phyloP scores from a whole-genome alignment of 1,140 invertebrate species.

The Trachelipus rathkii region DNA sequence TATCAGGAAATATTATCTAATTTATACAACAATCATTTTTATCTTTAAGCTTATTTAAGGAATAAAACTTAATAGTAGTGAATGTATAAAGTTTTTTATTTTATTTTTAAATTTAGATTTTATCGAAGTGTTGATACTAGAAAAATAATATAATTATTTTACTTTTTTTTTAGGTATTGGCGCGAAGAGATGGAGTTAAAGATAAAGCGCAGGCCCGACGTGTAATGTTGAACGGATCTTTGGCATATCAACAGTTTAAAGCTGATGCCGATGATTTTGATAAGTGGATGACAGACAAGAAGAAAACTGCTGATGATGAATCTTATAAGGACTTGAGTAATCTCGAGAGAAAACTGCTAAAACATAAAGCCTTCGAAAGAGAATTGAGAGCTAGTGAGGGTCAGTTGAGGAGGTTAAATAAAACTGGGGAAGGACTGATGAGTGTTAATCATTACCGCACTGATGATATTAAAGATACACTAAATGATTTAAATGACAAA shows the following conservation, averaged over 20 bases:
- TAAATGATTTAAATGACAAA: slow-evolving; percentile 65
- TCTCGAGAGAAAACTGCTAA: slow-evolving; percentile 87
- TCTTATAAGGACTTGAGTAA: slow-evolving; percentile 88
- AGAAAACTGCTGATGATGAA: slow-evolving; percentile 83
- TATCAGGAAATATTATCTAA: no score
- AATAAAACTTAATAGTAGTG: no score
- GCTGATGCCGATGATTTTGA: slow-evolving; percentile 82
- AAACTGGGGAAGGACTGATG: slow-evolving; percentile 53
- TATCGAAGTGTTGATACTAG: no score
- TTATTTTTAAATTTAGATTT: no score
- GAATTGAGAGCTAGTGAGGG: slow-evolving; percentile 89
- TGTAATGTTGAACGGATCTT: slow-evolving; percentile 68
- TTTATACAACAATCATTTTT: no score
- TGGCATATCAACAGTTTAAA: slow-evolving; percentile 77
- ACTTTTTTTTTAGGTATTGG: slow-evolving; percentile 59
- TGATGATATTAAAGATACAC: slow-evolving; percentile 51
- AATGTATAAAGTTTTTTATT: no score
- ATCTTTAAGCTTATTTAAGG: no score
- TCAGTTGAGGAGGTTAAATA: slow-evolving; percentile 76
- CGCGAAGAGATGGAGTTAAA: slow-evolving; percentile 68
- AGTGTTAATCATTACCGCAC: slow-evolving; percentile 42
- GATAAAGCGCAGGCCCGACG: slow-evolving; percentile 67
- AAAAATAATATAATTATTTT: background rate
- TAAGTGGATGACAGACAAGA: slow-evolving; percentile 88
- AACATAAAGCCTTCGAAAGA: slow-evolving; percentile 95